A percentile compares a stretch with the other conserved stretches of the same genome.
Conservation (phyloP, 2,888 invertebrate genomes). For the Metellina segmentata region DNA sequence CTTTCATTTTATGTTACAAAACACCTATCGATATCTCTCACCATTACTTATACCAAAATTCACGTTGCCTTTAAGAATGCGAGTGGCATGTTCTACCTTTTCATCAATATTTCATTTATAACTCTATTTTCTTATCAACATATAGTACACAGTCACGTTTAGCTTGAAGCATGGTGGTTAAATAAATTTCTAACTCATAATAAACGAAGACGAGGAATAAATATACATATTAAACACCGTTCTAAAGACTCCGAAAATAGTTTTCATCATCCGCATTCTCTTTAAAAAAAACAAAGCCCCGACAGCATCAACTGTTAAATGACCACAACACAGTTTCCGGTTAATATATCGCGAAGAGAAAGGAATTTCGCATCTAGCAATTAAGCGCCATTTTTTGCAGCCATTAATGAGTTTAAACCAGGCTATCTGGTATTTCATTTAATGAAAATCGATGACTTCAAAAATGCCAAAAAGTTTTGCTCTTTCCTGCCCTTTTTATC, state of each 20-base stretch:
- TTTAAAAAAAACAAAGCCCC: background rate
- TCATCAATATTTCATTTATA: background rate
- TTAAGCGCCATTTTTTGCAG: background rate
- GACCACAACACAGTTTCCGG: background rate
- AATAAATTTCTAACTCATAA: background rate
- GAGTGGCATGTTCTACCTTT: background rate
- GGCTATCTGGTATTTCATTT: conserved; percentile 28
- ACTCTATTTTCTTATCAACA: background rate
- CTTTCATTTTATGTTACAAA: too few species aligned
- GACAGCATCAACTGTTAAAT: background rate
- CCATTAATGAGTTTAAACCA: conserved; percentile 43
- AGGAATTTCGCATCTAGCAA: background rate
- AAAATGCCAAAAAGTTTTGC: conserved; percentile 8
- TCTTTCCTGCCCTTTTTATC: conserved; percentile 10
- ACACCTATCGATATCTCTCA: too few species aligned
- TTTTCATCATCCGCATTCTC: background rate
- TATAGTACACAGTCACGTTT: background rate
- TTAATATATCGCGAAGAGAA: background rate
- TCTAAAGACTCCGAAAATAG: background rate
- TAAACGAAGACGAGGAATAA: background rate
- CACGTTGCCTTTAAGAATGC: too few species aligned
- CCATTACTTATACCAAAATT: too few species aligned
- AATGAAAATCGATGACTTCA: conserved; percentile 52
- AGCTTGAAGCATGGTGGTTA: background rate
- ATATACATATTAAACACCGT: background rate